Evolutionary conservation across 2,888 invertebrate genomes (phyloP).

Genomic region (Formica aserva): DNA sequence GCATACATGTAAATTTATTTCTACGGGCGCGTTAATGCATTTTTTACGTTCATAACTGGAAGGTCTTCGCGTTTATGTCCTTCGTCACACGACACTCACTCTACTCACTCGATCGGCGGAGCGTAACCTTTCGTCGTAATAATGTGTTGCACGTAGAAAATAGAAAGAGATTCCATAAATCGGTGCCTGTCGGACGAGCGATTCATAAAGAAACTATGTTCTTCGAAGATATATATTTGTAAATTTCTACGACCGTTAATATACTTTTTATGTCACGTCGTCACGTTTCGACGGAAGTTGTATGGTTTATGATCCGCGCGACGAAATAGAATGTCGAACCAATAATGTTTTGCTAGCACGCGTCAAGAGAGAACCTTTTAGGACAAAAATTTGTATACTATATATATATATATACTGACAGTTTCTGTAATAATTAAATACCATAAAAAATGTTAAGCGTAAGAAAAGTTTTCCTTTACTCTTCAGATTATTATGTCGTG

Average conservation of each 20-base stretch:
- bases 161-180: slow-evolving; percentile 62
- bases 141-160: slow-evolving; percentile 48
- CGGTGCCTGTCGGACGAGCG: slow-evolving; percentile 47
- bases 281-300: slow-evolving; percentile 17
- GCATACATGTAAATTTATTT: slow-evolving; percentile 75
- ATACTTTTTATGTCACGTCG: slow-evolving; percentile 58
- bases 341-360: slow-evolving; percentile 39
- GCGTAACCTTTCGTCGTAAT: slow-evolving; percentile 21
- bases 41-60: slow-evolving; percentile 68
- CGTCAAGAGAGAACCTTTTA: slow-evolving; percentile 22
- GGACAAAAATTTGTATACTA: slow-evolving; percentile 9
- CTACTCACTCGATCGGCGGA: slow-evolving; percentile 48
- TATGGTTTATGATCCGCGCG: slow-evolving; percentile 36
- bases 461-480: background rate
- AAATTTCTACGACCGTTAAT: slow-evolving; percentile 66
- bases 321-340: slow-evolving; percentile 5
- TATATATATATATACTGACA: background rate
- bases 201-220: background rate
- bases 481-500: background rate
- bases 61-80: slow-evolving; percentile 67
- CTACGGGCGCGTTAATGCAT: slow-evolving; percentile 72
- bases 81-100: slow-evolving; percentile 51
- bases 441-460: background rate
- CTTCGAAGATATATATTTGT: slow-evolving; percentile 65
- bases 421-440: slow-evolving; percentile 35